A percentile compares a stretch with the other conserved stretches of the same genome.
Evolutionary conservation across 2,113 vertebrate species (phyloP).

Genomic region (Circaetus gallicus): DNA sequence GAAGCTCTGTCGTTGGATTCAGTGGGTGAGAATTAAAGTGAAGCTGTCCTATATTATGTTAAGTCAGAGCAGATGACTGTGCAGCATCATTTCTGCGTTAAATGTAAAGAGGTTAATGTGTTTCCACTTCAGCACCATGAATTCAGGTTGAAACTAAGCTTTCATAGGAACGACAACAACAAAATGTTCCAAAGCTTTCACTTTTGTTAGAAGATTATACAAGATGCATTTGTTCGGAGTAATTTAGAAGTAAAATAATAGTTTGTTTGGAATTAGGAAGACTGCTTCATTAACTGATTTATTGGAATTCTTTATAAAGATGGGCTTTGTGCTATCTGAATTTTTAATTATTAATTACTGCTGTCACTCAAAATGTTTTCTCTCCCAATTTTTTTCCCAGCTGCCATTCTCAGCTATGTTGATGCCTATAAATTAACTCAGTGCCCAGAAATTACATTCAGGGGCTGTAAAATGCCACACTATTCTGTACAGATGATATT

Average conservation of each 20-base stretch:
- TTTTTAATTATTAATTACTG: background rate
- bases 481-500: background rate
- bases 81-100: background rate
- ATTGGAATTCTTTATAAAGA: background rate
- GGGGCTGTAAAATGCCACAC: background rate
- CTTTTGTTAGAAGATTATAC: background rate
- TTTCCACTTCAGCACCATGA: background rate
- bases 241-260: background rate
- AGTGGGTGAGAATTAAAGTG: background rate
- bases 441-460: background rate
- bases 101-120: background rate
- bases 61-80: background rate
- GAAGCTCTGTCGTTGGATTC: background rate
- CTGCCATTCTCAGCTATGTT: background rate
- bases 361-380: background rate
- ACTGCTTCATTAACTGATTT: background rate
- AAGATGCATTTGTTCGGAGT: background rate
- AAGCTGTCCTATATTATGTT: background rate
- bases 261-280: background rate
- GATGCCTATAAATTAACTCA: background rate
- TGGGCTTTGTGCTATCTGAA: background rate
- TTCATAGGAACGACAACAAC: background rate
- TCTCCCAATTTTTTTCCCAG: background rate
- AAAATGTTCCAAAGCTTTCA: background rate
- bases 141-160: background rate